Evolutionary conservation across 1,140 invertebrate species (phyloP).

Genomic region (Tribolium madens): DNA sequence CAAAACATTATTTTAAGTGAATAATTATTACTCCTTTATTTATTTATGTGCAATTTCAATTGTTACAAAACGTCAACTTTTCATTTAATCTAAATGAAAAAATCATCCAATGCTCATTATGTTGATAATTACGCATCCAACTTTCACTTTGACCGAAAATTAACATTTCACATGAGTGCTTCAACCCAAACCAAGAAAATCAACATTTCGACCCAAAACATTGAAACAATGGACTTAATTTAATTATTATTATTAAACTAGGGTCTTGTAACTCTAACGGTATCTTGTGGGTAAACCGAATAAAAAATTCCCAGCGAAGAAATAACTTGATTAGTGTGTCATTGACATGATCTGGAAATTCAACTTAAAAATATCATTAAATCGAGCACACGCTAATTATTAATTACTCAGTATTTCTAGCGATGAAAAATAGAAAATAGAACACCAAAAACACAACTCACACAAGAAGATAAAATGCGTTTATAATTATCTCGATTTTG

Average conservation of each 20-base stretch:
- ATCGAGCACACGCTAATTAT: not conserved
- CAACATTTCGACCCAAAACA: not conserved
- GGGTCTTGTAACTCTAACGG: constrained; percentile 1
- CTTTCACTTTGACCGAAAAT: not conserved
- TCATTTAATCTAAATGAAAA: not conserved
- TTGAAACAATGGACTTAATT: not conserved
- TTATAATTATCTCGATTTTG: not conserved
- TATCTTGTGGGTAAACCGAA: constrained; percentile 4
- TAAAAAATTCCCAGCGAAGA: constrained; percentile 8
- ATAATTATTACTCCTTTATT: not conserved
- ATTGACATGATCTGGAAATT: not conserved
- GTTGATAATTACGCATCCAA: not conserved
- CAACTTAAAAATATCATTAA: not conserved
- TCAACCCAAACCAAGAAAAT: not conserved
- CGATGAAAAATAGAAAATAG: not conserved
- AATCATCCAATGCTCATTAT: not conserved
- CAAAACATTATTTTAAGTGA: not conserved
- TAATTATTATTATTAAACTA: constrained; percentile 1
- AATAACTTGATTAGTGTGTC: not conserved
- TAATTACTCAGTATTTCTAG: no score
- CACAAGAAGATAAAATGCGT: not conserved
- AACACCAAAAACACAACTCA: not conserved
- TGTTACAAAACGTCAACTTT: not conserved
- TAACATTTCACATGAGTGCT: no score
- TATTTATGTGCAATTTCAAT: no score